phyloP scores from a whole-genome alignment of 2,797 vertebrate species.

The Lacerta agilis region DNA sequence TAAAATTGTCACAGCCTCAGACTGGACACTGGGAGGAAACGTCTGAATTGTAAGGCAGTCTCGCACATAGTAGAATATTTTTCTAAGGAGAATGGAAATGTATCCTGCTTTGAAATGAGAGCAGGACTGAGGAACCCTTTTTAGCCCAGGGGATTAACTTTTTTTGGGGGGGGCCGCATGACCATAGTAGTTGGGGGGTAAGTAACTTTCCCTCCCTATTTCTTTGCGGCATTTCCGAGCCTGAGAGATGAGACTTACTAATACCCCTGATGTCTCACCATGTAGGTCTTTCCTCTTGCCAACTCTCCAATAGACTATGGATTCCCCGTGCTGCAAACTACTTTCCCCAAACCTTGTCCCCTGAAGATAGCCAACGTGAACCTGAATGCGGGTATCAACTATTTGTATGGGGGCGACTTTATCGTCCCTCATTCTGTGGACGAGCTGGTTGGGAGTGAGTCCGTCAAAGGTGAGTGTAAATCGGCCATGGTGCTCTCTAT shows the following conservation, averaged over 20 bases:
- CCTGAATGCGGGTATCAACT: constrained; percentile 69
- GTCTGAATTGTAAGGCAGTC: neutral
- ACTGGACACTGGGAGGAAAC: neutral
- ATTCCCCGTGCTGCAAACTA: constrained; percentile 74
- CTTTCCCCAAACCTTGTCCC: constrained; percentile 69
- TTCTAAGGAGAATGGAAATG: too few relatives aligned
- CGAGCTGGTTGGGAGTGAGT: constrained; percentile 70
- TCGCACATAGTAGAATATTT: too few relatives aligned
- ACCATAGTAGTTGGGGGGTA: too few relatives aligned
- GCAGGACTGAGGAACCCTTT: too few relatives aligned
- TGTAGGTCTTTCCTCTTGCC: constrained; percentile 59
- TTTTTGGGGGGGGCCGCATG: too few relatives aligned
- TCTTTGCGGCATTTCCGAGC: neutral
- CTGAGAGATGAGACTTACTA: neutral
- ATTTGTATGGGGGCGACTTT: constrained; percentile 70
- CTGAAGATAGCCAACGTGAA: constrained; percentile 75
- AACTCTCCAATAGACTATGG: constrained; percentile 67
- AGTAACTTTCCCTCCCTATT: neutral
- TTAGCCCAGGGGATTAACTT: too few relatives aligned
- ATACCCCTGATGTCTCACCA: constrained; percentile 35
- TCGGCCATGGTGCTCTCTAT: neutral
- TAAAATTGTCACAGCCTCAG: neutral
- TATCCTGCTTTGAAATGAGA: too few relatives aligned
- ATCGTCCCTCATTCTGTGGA: constrained; percentile 71
- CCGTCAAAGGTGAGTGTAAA: constrained; percentile 70